Percentiles rank a stretch among this genome's conserved stretches.
Conservation (phyloP, 2,888 invertebrate species). For the Ophion ventricosus region DNA sequence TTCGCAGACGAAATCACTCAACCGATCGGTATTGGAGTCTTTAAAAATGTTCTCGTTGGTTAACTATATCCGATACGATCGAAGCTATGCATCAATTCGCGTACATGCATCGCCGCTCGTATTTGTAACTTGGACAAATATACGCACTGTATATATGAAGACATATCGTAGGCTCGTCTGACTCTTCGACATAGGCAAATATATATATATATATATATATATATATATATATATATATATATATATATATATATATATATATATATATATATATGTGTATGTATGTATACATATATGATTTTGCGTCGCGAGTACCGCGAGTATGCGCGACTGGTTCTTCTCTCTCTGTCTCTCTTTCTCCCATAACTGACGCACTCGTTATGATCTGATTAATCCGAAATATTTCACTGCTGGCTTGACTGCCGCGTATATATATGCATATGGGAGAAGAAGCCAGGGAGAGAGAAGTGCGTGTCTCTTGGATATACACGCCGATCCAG, state of each 20-base stretch:
- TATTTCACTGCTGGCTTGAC: constrained; percentile 68
- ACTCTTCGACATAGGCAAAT: constrained; percentile 7
- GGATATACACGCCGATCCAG: constrained; percentile 54
- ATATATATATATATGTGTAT: background rate
- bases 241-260: background rate
- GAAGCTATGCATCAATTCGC: constrained; percentile 43
- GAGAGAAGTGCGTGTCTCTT: constrained; percentile 64
- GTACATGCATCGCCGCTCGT: constrained; percentile 2
- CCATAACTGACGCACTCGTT: constrained; percentile 66
- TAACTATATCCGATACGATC: constrained; percentile 55
- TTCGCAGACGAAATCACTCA: constrained; percentile 56
- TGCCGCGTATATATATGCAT: constrained; percentile 10
- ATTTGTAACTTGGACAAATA: constrained; percentile 17
- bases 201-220: background rate
- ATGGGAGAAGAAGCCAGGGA: constrained; percentile 13
- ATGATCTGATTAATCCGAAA: constrained; percentile 75
- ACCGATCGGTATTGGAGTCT: constrained; percentile 54
- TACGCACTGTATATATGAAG: background rate
- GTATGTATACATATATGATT: too few relatives aligned
- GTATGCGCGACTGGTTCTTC: constrained; percentile 71
- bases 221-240: background rate
- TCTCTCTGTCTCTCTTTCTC: constrained; percentile 30
- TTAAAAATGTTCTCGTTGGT: constrained; percentile 55
- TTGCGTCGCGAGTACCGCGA: constrained; percentile 46
- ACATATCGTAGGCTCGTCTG: constrained; percentile 21